Conservation (phyloP, 1,140 invertebrate species). For the Drosophila quadrilineata region DNA sequence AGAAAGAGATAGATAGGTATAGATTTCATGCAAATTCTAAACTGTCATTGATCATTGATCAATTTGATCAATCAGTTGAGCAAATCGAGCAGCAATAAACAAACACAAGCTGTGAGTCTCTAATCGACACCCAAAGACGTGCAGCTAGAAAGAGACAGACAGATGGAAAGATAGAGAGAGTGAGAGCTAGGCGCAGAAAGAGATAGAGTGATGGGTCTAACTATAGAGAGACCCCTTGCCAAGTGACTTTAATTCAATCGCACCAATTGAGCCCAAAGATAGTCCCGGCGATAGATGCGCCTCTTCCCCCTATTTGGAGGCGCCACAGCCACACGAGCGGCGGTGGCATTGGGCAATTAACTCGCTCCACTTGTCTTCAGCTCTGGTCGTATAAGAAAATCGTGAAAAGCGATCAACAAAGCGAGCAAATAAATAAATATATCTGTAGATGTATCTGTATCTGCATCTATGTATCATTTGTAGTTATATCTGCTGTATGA, state of each 20-base stretch:
- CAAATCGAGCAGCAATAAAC: conserved; percentile 33
- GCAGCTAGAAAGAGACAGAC: neutral
- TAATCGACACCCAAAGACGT: conserved; percentile 70
- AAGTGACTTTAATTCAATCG: conserved; percentile 81
- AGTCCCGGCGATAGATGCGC: conserved; percentile 12
- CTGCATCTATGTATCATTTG: no score
- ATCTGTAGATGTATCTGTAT: conserved; percentile 42
- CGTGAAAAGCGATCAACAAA: conserved; percentile 35
- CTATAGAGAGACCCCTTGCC: conserved; percentile 52
- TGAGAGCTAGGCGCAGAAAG: neutral
- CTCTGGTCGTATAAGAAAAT: conserved; percentile 21
- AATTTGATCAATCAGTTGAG: conserved; percentile 81
- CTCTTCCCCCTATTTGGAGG: neutral
- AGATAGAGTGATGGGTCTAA: conserved; percentile 1
- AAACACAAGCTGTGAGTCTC: conserved; percentile 57
- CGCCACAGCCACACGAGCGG: conserved; percentile 32
- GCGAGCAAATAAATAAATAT: conserved; percentile 53
- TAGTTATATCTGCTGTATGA: conserved; percentile 14
- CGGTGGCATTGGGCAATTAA: conserved; percentile 27
- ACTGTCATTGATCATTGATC: conserved; percentile 67
- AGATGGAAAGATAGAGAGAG: neutral
- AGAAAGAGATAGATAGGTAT: no score
- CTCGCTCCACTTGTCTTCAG: neutral
- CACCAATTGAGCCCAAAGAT: conserved; percentile 73
- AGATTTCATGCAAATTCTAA: conserved; percentile 77